phyloP scores from a whole-genome alignment of 1,140 invertebrate genomes.

The Aphelenchoides fujianensis region DNA sequence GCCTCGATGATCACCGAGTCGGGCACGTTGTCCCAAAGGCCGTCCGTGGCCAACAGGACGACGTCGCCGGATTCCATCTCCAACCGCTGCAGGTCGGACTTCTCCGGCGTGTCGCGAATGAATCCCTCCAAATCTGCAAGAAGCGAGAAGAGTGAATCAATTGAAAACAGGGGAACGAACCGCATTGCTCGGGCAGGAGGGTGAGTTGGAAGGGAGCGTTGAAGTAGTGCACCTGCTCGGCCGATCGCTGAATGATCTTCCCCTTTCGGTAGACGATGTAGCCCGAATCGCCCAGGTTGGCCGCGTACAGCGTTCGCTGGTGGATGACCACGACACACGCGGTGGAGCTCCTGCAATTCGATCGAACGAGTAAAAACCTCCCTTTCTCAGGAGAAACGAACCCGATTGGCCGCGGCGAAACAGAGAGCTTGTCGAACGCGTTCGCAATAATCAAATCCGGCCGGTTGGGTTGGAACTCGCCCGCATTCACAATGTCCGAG shows the following conservation, averaged over 20 bases:
- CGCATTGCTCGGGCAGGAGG: slow-evolving; percentile 81
- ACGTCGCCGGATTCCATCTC: slow-evolving; percentile 88
- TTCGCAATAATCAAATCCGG: slow-evolving; percentile 80
- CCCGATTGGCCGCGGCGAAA: slow-evolving; percentile 43
- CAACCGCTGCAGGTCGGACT: slow-evolving; percentile 83
- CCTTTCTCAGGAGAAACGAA: slow-evolving; percentile 51
- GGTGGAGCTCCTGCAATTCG: slow-evolving; percentile 80
- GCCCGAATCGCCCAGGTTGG: slow-evolving; percentile 97
- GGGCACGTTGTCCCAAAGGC: slow-evolving; percentile 94
- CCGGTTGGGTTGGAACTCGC: slow-evolving; percentile 77
- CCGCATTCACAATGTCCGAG: slow-evolving; percentile 79
- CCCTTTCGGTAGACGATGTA: slow-evolving; percentile 82
- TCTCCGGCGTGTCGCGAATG: slow-evolving; percentile 73
- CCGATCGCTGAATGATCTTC: slow-evolving; percentile 81
- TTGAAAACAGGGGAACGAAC: slow-evolving; percentile 63
- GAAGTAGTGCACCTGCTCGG: slow-evolving; percentile 96
- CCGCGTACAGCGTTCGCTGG: slow-evolving; percentile 83
- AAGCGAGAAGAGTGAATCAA: slow-evolving; percentile 26
- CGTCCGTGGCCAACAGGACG: slow-evolving; percentile 90
- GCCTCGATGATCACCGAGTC: slow-evolving; percentile 80
- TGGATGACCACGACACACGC: slow-evolving; percentile 90
- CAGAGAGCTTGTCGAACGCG: slow-evolving; percentile 67
- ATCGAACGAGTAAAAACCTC: slow-evolving; percentile 60
- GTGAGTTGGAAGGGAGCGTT: slow-evolving; percentile 96
- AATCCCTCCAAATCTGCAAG: slow-evolving; percentile 47